Conservation (phyloP, 2,797 vertebrate species). For the Crypturellus tataupa region DNA sequence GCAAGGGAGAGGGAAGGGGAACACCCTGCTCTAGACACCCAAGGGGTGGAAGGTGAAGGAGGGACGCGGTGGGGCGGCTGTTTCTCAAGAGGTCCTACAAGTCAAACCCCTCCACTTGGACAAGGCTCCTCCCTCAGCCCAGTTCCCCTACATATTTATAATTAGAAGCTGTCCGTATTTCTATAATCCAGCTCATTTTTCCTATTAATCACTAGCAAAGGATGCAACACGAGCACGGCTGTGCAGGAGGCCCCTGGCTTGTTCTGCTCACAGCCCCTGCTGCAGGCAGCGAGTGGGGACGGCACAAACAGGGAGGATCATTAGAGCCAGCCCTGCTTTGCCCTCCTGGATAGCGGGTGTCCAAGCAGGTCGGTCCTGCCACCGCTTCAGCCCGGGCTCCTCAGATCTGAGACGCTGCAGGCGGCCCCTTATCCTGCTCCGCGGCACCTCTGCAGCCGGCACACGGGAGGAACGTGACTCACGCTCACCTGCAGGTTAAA, state of each 20-base stretch:
- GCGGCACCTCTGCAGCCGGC: not conserved
- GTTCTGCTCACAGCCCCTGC: not conserved
- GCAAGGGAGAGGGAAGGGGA: not conserved
- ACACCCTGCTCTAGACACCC: not conserved
- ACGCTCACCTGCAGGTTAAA: not conserved
- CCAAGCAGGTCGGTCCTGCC: not conserved
- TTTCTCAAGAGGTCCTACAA: not conserved
- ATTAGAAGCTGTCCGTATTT: not conserved
- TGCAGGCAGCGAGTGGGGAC: not conserved
- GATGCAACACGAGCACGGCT: not conserved
- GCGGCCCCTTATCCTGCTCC: not conserved
- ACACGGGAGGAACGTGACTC: not conserved
- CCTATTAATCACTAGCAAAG: accelerated
- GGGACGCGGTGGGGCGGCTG: accelerated
- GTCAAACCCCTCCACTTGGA: not conserved
- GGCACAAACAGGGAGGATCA: accelerated
- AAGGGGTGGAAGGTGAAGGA: not conserved
- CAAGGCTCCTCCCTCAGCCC: not conserved
- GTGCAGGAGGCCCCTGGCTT: not conserved
- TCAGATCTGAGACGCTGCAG: not conserved
- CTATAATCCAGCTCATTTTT: not conserved
- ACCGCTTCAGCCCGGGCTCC: not conserved
- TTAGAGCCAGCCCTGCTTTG: not conserved
- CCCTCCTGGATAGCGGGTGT: not conserved
- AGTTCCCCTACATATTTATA: not conserved